phyloP scores from a whole-genome alignment of 2,797 vertebrate genomes.

The Acrossocheilus fasciatus region DNA sequence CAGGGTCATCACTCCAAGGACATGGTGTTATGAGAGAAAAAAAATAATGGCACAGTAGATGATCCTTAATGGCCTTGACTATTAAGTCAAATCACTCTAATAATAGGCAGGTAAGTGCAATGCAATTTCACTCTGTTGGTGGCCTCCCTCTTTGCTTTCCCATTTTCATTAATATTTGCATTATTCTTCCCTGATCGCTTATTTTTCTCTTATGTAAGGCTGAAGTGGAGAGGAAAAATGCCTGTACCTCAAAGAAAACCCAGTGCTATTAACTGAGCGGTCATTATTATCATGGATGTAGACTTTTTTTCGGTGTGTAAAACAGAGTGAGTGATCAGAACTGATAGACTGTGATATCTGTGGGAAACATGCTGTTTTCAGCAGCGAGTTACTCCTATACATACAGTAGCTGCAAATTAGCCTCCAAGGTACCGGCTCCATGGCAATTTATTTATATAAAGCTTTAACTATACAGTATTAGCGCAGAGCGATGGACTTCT shows the following conservation, averaged over 20 bases:
- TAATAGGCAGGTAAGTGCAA: conserved; percentile 59
- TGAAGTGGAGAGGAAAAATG: background rate
- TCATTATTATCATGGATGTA: background rate
- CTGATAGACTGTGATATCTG: background rate
- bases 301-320: background rate
- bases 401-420: background rate
- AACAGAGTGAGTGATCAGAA: background rate
- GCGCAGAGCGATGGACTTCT: background rate
- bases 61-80: conserved; percentile 54
- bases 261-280: background rate
- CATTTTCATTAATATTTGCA: conserved; percentile 48
- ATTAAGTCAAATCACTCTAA: conserved; percentile 56
- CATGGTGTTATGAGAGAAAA: conserved; percentile 46
- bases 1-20: conserved; percentile 46
- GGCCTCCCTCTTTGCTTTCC: conserved; percentile 29
- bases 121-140: conserved; percentile 55
- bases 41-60: conserved; percentile 52
- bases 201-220: conserved; percentile 6
- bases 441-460: conserved; percentile 9
- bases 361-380: conserved; percentile 8
- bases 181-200: conserved; percentile 1
- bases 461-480: background rate
- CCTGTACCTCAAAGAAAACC: background rate
- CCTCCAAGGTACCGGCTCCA: background rate
- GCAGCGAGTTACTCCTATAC: background rate